Evolutionary conservation across 2,113 vertebrate species (phyloP).

Genomic region (Eulacestoma nigropectus): DNA sequence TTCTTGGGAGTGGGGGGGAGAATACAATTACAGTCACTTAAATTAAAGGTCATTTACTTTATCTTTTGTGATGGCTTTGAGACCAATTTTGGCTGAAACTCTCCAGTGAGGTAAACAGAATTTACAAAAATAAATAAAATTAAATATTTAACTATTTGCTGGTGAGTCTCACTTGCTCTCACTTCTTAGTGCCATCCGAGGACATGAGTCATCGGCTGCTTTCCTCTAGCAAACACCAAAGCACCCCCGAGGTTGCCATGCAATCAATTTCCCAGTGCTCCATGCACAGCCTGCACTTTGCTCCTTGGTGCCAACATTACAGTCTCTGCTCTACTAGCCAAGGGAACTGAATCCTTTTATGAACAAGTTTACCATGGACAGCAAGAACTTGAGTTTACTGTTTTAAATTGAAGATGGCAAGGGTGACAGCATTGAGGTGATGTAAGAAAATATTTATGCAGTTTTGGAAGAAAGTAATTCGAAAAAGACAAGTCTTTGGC

Average conservation of each 20-base stretch:
- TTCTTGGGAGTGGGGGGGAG: fast-evolving
- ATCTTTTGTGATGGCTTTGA: background rate
- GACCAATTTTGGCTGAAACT: background rate
- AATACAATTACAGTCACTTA: background rate
- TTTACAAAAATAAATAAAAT: background rate
- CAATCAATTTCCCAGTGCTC: background rate
- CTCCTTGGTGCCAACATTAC: background rate
- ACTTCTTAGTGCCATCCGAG: background rate
- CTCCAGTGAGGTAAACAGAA: background rate
- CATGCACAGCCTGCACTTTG: background rate
- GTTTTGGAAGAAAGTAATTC: background rate
- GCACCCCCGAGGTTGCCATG: background rate
- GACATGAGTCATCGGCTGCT: background rate
- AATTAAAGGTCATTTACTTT: background rate
- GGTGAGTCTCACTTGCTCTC: background rate
- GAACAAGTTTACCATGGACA: background rate
- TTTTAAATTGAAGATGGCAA: background rate
- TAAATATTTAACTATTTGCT: background rate
- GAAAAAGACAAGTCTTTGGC: background rate
- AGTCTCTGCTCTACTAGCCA: background rate
- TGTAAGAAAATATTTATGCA: background rate
- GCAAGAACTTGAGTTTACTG: background rate
- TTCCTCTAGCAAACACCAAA: background rate
- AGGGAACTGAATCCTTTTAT: background rate
- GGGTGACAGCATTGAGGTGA: background rate